Base-by-base conservation (phyloP, 2,113 vertebrate species). In the Australoheros scitulus region DNA sequence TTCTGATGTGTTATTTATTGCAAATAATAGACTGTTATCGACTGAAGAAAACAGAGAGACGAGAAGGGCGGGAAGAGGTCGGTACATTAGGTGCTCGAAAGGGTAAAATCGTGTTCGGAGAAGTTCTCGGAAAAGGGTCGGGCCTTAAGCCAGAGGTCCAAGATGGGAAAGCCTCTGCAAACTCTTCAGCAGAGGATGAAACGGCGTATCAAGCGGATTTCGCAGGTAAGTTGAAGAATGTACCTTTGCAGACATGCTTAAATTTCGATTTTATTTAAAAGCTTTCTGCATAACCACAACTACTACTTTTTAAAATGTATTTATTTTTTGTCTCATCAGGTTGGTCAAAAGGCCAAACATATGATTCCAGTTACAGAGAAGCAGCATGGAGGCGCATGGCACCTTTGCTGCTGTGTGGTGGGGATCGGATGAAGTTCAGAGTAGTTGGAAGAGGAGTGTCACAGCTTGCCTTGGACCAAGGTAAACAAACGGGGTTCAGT, bases 61-160 rank as follows among this genome's bases (percentile, higher is more conserved):
- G 6, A 59, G 63, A 47, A 13, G 43, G 11, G 10, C 41, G 15
- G 8, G 72, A 14, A 29, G 61, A 61, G 4, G 29, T 18, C 20
- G n/a, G 18, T 60, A 11, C 6, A 1, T 9, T 3, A 18, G 76
- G 11, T 2, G 11, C 88, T 18, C 61, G 34, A 34, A 79, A 86
- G 20, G 94, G 91, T 6, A 70, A 26, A 11, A 85, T 94, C 5
- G 11, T 94, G 17, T 92, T 94, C 2, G 91, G 93, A 6, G 58
- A 76, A 17, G 57, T 11, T 18, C 64, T 36, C 6, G 34, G 60
- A 6, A 41, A 60, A 3, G 24, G 43, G 10, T 70, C 65, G 20
- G 65, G 24, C 9, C 38, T 50, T 11, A 59, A 22, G 1, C 29
- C 74, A 1, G 55, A 13, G 17, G 5, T 24, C 60, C 1, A 50